Percentiles rank a stretch among this genome's conserved stretches.
Conservation (phyloP, 37 sponge, comb jelly and placozoan species). For the Ephydatia muelleri region DNA sequence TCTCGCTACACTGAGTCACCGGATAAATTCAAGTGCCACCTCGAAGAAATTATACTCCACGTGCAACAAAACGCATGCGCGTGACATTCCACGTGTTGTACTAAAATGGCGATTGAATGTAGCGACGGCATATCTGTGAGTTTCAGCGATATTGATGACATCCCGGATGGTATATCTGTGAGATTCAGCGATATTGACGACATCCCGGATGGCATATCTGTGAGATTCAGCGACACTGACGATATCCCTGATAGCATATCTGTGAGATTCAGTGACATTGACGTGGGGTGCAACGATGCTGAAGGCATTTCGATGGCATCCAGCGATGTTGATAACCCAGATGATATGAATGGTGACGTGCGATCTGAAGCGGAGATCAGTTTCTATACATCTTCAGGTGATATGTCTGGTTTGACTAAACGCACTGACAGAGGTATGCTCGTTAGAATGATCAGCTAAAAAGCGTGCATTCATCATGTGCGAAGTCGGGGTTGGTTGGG, state of each 20-base stretch:
- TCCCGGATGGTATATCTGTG: background rate
- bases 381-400: background rate
- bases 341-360: background rate
- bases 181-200: background rate
- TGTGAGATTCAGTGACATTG: background rate
- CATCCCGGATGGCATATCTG: background rate
- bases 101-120: conserved; percentile 1
- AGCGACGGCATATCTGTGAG: background rate
- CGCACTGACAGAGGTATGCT: background rate
- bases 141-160: background rate
- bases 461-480: background rate
- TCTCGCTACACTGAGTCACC: no score
- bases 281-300: background rate
- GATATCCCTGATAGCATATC: background rate
- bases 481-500: background rate
- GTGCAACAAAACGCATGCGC: no score
- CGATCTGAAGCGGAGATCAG: background rate
- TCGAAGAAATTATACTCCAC: no score
- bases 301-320: background rate
- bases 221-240: background rate
- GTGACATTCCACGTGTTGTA: background rate
- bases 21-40: no score
- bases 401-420: background rate
- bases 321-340: background rate
- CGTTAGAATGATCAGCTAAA: background rate